These are phyloP conservation scores for Pyrocephalus nanus DNA, from an alignment of 2,797 vertebrate genomes.

Conservation along the genomic window DNA sequence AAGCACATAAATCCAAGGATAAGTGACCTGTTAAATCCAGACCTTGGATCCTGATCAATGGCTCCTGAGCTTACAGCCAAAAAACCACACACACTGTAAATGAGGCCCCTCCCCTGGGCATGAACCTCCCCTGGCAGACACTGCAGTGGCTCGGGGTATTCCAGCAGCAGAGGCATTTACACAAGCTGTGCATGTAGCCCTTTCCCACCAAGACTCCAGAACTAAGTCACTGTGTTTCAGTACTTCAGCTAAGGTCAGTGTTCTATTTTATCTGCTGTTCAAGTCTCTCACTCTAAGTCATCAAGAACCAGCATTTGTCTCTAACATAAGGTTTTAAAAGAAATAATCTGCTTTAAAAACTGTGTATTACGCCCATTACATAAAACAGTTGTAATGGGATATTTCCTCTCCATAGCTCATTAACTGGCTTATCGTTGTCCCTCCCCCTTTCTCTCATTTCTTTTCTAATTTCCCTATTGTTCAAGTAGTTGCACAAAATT, in stretches of 20 bases:
- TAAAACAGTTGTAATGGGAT: background rate
- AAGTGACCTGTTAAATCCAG: background rate
- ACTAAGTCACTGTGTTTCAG: background rate
- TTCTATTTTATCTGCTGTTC: rapidly evolving
- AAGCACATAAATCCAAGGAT: background rate
- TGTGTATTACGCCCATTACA: background rate
- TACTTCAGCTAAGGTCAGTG: background rate
- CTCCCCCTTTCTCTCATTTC: background rate
- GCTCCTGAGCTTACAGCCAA: background rate
- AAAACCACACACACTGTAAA: rapidly evolving
- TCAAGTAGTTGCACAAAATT: background rate
- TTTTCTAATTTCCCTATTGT: background rate
- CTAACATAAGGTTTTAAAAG: background rate
- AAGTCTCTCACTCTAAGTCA: background rate
- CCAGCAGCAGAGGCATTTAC: background rate
- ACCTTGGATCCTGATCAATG: background rate
- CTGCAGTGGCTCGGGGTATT: rapidly evolving
- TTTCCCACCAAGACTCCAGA: background rate
- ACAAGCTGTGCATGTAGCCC: background rate
- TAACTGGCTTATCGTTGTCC: background rate
- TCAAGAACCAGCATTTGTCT: background rate
- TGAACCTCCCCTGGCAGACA: background rate
- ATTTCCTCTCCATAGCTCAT: background rate
- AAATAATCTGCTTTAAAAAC: background rate
- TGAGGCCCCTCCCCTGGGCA: background rate